These are phyloP conservation scores for Leptura quadrifasciata DNA, from an alignment of 2,888 invertebrate genomes.

Conservation along the genomic window DNA sequence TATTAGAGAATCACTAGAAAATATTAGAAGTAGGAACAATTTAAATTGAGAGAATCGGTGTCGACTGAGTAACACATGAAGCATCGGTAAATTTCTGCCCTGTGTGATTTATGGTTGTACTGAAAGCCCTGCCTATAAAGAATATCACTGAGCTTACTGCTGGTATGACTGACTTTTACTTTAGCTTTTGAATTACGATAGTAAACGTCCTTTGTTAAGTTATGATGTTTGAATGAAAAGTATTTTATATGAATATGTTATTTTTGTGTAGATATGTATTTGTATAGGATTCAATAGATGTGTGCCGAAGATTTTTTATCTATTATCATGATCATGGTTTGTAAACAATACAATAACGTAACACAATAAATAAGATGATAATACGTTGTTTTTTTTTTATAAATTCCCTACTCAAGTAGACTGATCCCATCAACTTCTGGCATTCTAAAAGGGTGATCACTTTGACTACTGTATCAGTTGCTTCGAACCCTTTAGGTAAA, in stretches of 20 bases:
- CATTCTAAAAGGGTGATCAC: too few species aligned
- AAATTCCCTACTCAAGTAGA: not conserved
- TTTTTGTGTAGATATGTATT: constrained; percentile 34
- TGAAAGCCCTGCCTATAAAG: constrained; percentile 17
- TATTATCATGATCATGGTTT: constrained; percentile 23
- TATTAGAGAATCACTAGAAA: too few species aligned
- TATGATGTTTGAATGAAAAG: constrained; percentile 6
- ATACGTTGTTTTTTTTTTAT: not conserved
- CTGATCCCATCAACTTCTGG: too few species aligned
- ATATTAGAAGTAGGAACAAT: too few species aligned
- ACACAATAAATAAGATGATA: constrained; percentile 30
- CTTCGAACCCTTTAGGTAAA: too few species aligned
- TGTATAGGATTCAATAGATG: constrained; percentile 29
- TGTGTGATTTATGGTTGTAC: not conserved
- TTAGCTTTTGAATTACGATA: not conserved
- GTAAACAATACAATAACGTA: constrained; percentile 38
- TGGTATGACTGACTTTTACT: constrained; percentile 24
- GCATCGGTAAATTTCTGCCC: too few species aligned
- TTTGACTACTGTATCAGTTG: too few species aligned
- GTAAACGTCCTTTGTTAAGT: constrained; percentile 16
- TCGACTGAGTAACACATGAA: too few species aligned
- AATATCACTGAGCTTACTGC: constrained; percentile 18
- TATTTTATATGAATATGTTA: constrained; percentile 25
- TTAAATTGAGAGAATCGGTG: too few species aligned
- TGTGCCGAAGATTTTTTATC: constrained; percentile 34